Percentiles rank a stretch among this genome's conserved stretches.
Conservation (phyloP, 1,140 invertebrate species). For the Aphaenogaster floridana region DNA sequence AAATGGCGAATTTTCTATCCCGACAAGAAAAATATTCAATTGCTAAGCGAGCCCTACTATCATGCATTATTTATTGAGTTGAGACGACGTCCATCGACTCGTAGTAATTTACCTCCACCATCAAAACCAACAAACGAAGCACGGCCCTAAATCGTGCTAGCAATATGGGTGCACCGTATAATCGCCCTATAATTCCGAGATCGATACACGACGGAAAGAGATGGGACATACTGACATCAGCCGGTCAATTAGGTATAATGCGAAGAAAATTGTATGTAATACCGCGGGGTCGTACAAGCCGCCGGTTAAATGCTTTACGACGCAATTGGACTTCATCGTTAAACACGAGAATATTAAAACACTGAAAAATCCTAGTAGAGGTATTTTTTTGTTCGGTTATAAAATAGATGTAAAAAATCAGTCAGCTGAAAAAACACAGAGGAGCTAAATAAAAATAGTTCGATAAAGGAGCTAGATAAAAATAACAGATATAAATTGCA, state of each 20-base stretch:
- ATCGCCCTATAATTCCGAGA: conserved; percentile 70
- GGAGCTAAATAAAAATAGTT: no score
- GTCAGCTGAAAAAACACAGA: background rate
- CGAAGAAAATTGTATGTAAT: conserved; percentile 77
- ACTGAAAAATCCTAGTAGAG: background rate
- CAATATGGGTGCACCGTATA: conserved; percentile 62
- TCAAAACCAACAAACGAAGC: conserved; percentile 42
- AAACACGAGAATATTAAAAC: conserved; percentile 33
- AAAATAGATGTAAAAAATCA: conserved; percentile 6
- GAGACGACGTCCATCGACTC: conserved; percentile 13
- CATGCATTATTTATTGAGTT: conserved; percentile 42
- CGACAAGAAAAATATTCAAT: conserved; percentile 9
- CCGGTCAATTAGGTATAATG: conserved; percentile 75
- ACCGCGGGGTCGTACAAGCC: conserved; percentile 22
- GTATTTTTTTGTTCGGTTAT: background rate
- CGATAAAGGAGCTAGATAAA: no score
- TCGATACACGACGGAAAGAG: conserved; percentile 69
- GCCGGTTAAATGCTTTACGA: conserved; percentile 64
- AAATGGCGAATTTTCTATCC: background rate
- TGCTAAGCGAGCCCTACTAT: background rate
- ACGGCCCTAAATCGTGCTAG: conserved; percentile 64
- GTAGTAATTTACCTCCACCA: conserved; percentile 18
- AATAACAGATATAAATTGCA: background rate
- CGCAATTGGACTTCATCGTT: conserved; percentile 44
- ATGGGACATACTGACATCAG: conserved; percentile 70